Evolutionary conservation across 1,140 invertebrate genomes (phyloP).

Genomic region (Cydia amplana): DNA sequence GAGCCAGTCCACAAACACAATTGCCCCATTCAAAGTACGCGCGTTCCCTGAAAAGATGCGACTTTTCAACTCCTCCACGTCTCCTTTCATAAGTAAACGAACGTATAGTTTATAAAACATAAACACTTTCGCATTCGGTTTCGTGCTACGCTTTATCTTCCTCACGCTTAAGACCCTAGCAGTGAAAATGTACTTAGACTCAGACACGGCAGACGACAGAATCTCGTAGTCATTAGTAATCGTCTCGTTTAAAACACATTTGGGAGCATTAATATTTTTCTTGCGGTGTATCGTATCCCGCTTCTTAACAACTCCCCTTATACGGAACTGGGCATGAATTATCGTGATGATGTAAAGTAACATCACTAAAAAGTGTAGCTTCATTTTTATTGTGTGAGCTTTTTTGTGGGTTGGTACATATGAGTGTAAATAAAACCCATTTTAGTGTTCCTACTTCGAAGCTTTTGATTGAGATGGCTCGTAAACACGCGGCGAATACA

Average conservation of each 20-base stretch:
- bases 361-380: constrained; percentile 65
- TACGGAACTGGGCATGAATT: constrained; percentile 57
- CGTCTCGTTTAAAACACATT: constrained; percentile 76
- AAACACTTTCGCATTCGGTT: constrained; percentile 62
- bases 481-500: constrained; percentile 57
- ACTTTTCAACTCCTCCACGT: constrained; percentile 62
- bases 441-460: constrained; percentile 52
- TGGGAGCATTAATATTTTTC: constrained; percentile 68
- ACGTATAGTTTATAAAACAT: constrained; percentile 72
- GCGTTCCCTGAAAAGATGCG: constrained; percentile 66
- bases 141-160: constrained; percentile 70
- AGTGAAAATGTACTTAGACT: constrained; percentile 76
- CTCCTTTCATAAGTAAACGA: constrained; percentile 69
- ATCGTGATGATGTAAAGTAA: constrained; percentile 58
- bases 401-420: constrained; percentile 44
- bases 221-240: constrained; percentile 78
- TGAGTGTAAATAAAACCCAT: constrained; percentile 50
- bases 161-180: constrained; percentile 71
- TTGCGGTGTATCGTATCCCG: constrained; percentile 61
- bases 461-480: constrained; percentile 59
- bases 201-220: constrained; percentile 73
- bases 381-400: constrained; percentile 62
- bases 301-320: constrained; percentile 60
- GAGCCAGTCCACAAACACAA: constrained; percentile 72
- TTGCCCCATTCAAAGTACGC: constrained; percentile 67